Base-by-base conservation (phyloP, 2,888 invertebrate genomes). In the Apomyelois bistriatella region DNA sequence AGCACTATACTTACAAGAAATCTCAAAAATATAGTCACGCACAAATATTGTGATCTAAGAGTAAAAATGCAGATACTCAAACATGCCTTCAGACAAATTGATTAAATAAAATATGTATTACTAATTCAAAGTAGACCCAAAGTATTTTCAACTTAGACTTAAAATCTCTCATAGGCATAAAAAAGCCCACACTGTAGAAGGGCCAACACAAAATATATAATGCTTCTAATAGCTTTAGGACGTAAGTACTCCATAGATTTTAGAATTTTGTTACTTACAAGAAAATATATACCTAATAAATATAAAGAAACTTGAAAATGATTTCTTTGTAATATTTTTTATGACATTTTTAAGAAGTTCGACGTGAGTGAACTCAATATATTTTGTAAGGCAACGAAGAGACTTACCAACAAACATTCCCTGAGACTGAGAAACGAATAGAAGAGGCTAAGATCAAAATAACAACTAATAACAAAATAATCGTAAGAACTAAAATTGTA, bases 371-470 rank as follows among this genome's bases (percentile, higher is more conserved):
- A 83, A 81, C 78, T 76, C 79, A 30, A 22, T 43, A 46, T 82
- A 82, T 76, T 75, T 76, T 79, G 80, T 89, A 88, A 89, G 89
- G 87, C 81, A 89, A 89, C 89, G 88, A 88, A 85, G 85, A 89
- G 88, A 89, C 89, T 89, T 79, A 84, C 82, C 85, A 87, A 82
- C 86, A 79, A 76, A 86, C 89, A 89, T 89, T 89, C 89, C 89
- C 89, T 79, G 88, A 89, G 89, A 89, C 89, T 89, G 89, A 86
- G 35, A 76, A 71, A 74, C 61, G 74, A 68, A 77, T 81, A 80
- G 71, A 79, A 76, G 86, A 86, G 85, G 88, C 85, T 85, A 80
- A 85, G 75, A 82, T 77, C 82, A 46, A 81, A n/a, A 72, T 76
- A 76, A 76, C 71, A 75, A 70, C 59, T 51, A 61, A 35, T 48